Percentiles rank a stretch among this genome's conserved stretches.
phyloP scores from a whole-genome alignment of 2,797 vertebrate species.

The Darevskia nairensis region DNA sequence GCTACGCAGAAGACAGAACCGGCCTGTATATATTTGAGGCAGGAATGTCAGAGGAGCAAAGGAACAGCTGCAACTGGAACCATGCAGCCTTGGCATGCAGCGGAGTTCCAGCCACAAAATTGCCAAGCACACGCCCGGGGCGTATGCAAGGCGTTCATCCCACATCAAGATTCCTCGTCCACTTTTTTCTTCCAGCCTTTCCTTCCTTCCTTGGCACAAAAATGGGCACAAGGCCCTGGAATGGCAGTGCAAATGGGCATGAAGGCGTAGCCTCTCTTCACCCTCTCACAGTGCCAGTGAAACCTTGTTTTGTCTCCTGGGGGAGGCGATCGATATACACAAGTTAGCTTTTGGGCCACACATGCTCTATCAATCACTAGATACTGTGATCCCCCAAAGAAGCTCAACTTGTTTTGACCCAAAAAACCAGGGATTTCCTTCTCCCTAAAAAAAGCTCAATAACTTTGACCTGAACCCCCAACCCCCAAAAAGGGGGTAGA shows the following conservation, averaged over 20 bases:
- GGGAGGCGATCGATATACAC: too few species aligned
- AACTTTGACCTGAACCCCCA: too few species aligned
- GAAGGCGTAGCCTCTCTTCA: background rate
- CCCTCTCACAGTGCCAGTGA: background rate
- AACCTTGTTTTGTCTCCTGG: too few species aligned
- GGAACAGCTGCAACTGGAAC: conserved; percentile 13
- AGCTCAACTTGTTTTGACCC: too few species aligned
- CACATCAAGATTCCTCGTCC: too few species aligned
- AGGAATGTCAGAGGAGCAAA: conserved; percentile 18
- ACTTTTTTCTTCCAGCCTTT: too few species aligned
- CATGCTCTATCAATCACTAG: too few species aligned
- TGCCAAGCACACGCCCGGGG: background rate
- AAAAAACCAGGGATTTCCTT: too few species aligned
- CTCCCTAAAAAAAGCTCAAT: too few species aligned
- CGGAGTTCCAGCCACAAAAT: conserved; percentile 5
- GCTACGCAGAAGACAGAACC: background rate
- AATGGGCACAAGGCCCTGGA: background rate
- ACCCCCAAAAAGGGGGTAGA: too few species aligned
- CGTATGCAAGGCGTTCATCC: background rate
- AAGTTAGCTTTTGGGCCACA: too few species aligned
- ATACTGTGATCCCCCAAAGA: too few species aligned
- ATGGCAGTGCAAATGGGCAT: background rate
- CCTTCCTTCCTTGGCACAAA: background rate
- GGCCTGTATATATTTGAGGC: background rate
- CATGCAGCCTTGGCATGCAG: background rate